Evolutionary conservation across 2,113 vertebrate genomes (phyloP).

Genomic region (Genyomyrus donnyi): DNA sequence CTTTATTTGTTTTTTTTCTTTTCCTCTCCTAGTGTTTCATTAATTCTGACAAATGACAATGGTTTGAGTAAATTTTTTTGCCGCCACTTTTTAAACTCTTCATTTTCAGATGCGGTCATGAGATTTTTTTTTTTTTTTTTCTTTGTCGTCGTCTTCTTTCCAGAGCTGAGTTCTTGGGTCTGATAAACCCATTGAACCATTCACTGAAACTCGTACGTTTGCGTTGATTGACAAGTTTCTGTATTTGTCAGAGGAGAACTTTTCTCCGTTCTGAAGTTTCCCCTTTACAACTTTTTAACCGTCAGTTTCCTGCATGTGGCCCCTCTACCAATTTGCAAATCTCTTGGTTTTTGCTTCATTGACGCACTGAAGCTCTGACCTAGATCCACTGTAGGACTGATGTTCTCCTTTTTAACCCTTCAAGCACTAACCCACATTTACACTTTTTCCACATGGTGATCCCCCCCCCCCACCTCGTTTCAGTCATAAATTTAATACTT

Average conservation of each 20-base stretch:
- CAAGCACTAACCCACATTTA: neutral
- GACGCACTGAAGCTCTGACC: neutral
- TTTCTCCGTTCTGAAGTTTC: constrained; percentile 4
- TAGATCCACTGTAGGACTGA: constrained; percentile 2
- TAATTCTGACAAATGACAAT: neutral
- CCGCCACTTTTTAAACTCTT: neutral
- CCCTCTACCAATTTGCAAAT: neutral
- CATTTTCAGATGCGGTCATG: neutral
- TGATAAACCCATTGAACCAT: constrained; percentile 4
- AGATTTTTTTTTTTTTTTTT: neutral
- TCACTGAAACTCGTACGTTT: neutral
- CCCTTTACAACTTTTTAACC: neutral
- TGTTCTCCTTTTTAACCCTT: neutral
- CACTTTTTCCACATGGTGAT: neutral
- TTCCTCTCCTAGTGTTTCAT: neutral
- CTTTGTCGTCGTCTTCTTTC: neutral
- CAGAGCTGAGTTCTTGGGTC: neutral
- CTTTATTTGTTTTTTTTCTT: neutral
- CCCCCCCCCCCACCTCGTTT: neutral
- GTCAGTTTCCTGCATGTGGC: constrained; percentile 10
- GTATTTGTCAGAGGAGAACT: constrained; percentile 9
- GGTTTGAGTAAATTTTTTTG: neutral
- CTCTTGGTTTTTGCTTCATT: neutral
- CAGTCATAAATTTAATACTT: neutral
- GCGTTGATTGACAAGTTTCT: constrained; percentile 15